These are phyloP conservation scores for Pachyseris speciosa DNA, from an alignment of 64 coral and sea anemone genomes.

Conservation along the genomic window DNA sequence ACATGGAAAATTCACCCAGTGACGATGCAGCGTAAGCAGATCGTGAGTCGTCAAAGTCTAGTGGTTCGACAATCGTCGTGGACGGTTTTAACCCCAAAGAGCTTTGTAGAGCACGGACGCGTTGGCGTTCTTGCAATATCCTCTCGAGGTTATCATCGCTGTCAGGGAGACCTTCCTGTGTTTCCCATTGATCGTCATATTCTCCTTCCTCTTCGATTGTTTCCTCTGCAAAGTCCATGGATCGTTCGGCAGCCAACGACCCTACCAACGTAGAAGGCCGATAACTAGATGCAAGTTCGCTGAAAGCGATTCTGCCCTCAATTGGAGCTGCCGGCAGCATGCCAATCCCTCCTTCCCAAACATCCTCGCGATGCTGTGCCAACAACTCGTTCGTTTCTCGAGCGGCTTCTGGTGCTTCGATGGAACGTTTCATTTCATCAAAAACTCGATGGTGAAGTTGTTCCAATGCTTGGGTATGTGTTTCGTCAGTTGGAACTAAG, in stretches of 20 bases:
- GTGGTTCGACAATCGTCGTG: no score
- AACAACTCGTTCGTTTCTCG: not conserved
- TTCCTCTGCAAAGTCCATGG: not conserved
- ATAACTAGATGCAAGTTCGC: not conserved
- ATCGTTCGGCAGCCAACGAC: not conserved
- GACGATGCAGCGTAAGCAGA: not conserved
- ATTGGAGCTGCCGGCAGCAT: not conserved
- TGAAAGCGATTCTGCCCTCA: no score
- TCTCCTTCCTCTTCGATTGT: not conserved
- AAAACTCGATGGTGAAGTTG: not conserved
- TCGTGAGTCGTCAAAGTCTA: not conserved
- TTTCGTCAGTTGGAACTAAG: not conserved
- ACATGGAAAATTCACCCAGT: not conserved
- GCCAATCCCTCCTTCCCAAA: not conserved
- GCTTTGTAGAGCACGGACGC: not conserved
- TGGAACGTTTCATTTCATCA: not conserved
- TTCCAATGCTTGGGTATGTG: not conserved
- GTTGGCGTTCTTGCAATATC: not conserved
- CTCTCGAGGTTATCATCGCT: not conserved
- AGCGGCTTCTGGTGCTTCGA: not conserved
- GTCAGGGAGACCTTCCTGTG: not conserved
- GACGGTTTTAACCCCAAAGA: no score
- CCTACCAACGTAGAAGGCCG: not conserved
- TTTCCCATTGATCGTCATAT: not conserved
- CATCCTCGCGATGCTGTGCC: not conserved